Evolutionary conservation across 2,797 vertebrate genomes (phyloP), one percentile per base, ranked within the genome.

Genomic region (Platyrinchus mystaceus): DNA sequence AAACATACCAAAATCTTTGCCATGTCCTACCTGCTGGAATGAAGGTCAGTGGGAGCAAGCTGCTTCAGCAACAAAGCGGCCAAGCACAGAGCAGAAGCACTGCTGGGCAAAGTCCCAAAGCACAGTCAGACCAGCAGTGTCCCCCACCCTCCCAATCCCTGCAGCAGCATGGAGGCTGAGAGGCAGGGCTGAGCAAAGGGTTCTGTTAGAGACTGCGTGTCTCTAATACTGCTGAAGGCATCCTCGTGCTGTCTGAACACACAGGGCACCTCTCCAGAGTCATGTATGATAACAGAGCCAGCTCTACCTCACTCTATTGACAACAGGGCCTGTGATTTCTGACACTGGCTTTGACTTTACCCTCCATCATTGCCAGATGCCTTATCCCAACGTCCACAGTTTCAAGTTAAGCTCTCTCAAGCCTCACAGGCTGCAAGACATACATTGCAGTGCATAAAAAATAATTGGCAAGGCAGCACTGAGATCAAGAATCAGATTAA

Each of bases 381-480:
- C n/a, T 77, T 56, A 62, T 68, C 67, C 58, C 7, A 16, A 0
- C 0, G 0, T 32, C 18, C 36, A 44, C 14, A 77, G 15, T 30
- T 70, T 86, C 34, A 52, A 20, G 52, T 53, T 52, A 87, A 74
- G 68, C 32, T 43, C 32, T 47, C 62, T 64, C 7, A 9, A 86
- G 32, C 58, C 37, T 77, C 58, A 26, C 18, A 34, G 37, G 46
- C 39, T 84, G 49, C n/a, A 74, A 74, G 36, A 73, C 30, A 36
- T 16, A 63, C 12, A 16, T 26, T 14, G 15, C 47, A 67, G 52
- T 5, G 13, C n/a, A 36, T 39, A 60, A 56, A 81, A 56, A 50
- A 5, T 47, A 52, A 79, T 9, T 41, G 28, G 16, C 59, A 87
- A 78, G 13, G 30, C 36, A 87, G 67, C 30, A 34, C 32, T 46